phyloP scores from a whole-genome alignment of 2,113 vertebrate species.

The Leptosomus discolor region DNA sequence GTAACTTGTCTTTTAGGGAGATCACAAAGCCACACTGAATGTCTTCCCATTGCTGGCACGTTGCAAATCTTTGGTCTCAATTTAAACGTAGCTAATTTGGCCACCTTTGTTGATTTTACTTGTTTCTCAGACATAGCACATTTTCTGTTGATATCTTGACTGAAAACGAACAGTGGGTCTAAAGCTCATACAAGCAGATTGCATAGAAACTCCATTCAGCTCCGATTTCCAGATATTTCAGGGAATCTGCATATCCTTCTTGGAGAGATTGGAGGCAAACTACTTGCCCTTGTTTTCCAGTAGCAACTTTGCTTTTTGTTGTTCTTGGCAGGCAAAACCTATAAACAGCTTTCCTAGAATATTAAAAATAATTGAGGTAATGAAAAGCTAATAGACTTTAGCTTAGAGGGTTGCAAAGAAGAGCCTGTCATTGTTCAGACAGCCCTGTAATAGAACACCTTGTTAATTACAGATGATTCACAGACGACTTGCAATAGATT shows the following conservation, averaged over 20 bases:
- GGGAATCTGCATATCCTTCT: not conserved
- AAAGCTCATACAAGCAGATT: not conserved
- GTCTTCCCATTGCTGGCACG: not conserved
- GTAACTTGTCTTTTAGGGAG: not conserved
- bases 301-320: not conserved
- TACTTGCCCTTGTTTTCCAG: not conserved
- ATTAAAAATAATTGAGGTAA: not conserved
- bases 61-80: not conserved
- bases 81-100: not conserved
- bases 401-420: not conserved
- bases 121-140: not conserved
- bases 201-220: not conserved
- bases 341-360: not conserved
- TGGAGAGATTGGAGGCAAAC: not conserved
- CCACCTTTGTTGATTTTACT: not conserved
- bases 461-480: slow-evolving; percentile 42
- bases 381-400: not conserved
- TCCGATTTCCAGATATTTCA: not conserved
- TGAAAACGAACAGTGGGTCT: not conserved
- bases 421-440: slow-evolving; percentile 32
- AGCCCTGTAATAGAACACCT: not conserved
- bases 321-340: not conserved
- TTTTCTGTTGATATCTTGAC: not conserved
- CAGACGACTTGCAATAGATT: not conserved
- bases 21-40: not conserved